Evolutionary conservation across 2,888 invertebrate genomes (phyloP), one percentile per base, ranked within the genome.

Genomic region (Phengaris arion): DNA sequence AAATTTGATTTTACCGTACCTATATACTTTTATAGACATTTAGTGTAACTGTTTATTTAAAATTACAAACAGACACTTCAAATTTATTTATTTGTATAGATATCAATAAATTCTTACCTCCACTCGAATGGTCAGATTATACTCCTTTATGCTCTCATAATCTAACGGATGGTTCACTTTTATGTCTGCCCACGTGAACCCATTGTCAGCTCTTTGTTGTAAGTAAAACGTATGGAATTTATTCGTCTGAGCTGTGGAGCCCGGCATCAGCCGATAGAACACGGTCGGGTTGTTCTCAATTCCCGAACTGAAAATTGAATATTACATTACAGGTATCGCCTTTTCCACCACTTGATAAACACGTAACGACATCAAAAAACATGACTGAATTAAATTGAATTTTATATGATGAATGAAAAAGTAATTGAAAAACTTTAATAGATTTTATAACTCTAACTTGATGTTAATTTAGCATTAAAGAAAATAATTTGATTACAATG

Each of bases 271-370:
- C 79, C 97, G 97, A 94, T 98, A 98, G 95, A 98, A 98, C 83
- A 98, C 98, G 83, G 98, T 98, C 77, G 98, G 98, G 93, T 98
- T 98, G 92, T 98, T 98, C 89, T 98, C 98, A 91, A 98, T 98
- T 82, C 98, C 98, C 88, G 98, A 98, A 94, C 98, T 98, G 95
- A 89, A 92, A 93, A 87, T 68, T 78, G 85, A 77, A 83, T 85
- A 82, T 82, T 55, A 82, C 79, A 80, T 82, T 89, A 83, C 81
- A 86, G 81, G 74, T 75, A 54, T 74, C 77, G 74, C 77, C 76
- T 52, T 75, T 76, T 79, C 74, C 79, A 77, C 81, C 80, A 81
- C 51, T 54, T 7, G 81, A 85, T 86, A 87, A 77, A 79, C 85
- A 89, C 87, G 82, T 78, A 81, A 89, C 89, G 81, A 88, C 87